Evolutionary conservation across 2,113 vertebrate genomes (phyloP).

Genomic region (Microcebus ravelobensis): DNA sequence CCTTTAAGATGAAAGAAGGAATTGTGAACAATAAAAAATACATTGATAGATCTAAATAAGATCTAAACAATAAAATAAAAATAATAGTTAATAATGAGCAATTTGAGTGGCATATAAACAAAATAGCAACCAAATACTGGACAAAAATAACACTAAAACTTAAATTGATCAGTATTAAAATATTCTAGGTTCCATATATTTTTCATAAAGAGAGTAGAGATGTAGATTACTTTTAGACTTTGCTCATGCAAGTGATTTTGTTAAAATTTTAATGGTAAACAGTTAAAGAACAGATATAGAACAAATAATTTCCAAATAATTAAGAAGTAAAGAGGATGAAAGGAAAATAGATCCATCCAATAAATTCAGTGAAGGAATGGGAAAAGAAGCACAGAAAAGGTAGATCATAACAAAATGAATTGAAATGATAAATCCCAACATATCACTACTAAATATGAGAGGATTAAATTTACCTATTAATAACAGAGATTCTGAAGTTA

Average conservation of each 20-base stretch:
- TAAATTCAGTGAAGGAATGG: neutral
- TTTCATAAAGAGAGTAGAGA: neutral
- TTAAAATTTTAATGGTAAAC: neutral
- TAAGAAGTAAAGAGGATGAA: neutral
- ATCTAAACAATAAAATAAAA: constrained; percentile 11
- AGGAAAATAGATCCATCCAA: neutral
- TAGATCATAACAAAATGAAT: neutral
- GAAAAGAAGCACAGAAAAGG: neutral
- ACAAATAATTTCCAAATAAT: constrained; percentile 30
- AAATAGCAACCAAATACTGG: neutral
- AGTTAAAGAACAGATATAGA: neutral
- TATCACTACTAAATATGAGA: neutral
- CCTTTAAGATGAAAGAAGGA: neutral
- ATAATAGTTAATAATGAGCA: neutral
- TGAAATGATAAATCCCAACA: neutral
- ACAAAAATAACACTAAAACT: constrained; percentile 4
- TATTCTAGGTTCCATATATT: neutral
- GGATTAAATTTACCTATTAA: neutral
- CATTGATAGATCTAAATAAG: neutral
- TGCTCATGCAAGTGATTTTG: neutral
- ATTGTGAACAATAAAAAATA: neutral
- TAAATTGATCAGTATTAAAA: neutral
- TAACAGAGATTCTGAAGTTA: neutral
- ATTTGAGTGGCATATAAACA: neutral
- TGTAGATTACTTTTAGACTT: neutral